phyloP scores from a whole-genome alignment of 1,140 invertebrate species.

The Habropoda laboriosa region DNA sequence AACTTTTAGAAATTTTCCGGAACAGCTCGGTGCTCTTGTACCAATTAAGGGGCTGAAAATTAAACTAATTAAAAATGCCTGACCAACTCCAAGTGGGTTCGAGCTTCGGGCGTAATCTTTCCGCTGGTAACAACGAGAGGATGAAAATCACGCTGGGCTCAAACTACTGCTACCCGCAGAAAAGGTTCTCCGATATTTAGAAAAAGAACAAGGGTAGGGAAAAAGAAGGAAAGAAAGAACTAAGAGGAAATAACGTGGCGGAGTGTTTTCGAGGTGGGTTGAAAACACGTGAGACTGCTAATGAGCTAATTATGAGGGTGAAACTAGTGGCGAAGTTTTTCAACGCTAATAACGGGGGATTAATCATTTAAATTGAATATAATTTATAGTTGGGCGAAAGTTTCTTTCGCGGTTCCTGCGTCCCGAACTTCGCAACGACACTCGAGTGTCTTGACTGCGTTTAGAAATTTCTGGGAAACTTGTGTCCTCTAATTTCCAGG shows the following conservation, averaged over 20 bases:
- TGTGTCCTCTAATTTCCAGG: no score
- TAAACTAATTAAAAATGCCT: constrained; percentile 53
- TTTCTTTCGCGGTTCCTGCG: no score
- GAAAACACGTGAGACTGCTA: not conserved
- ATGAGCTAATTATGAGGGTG: not conserved
- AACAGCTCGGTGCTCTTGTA: constrained; percentile 27
- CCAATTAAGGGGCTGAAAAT: constrained; percentile 49
- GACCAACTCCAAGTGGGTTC: constrained; percentile 38
- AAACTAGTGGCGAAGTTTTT: no score
- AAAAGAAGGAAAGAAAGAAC: no score
- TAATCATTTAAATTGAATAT: no score
- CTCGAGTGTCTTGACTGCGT: no score
- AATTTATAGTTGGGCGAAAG: no score
- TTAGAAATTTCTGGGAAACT: no score
- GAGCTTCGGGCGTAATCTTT: constrained; percentile 23
- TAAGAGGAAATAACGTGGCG: not conserved
- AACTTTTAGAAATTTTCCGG: constrained; percentile 35
- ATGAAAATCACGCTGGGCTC: constrained; percentile 6
- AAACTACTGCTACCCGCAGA: not conserved
- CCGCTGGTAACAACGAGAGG: not conserved
- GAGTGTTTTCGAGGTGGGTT: not conserved
- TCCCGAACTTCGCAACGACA: no score
- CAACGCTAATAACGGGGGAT: no score
- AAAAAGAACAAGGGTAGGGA: no score
- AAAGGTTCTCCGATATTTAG: not conserved